Conservation (phyloP, 2,797 vertebrate species). For the Anguilla marmorata region DNA sequence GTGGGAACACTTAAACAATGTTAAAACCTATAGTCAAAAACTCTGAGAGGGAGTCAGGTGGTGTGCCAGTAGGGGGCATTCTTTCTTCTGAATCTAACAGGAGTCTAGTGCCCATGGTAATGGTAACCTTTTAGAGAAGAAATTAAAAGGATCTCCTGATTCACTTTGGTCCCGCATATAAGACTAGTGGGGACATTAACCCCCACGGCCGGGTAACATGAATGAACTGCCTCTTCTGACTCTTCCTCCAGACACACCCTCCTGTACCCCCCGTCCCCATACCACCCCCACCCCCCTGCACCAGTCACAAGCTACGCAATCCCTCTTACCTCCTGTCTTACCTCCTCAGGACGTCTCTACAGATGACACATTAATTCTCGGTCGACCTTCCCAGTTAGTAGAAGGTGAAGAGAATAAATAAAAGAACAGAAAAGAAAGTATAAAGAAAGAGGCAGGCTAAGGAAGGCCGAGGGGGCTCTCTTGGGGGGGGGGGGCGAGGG, state of each 20-base stretch:
- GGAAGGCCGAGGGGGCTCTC: background rate
- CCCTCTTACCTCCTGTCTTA: background rate
- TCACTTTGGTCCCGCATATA: background rate
- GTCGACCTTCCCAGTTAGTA: background rate
- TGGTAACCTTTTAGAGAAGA: background rate
- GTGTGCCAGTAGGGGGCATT: background rate
- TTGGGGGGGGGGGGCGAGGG: background rate
- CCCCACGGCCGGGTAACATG: background rate
- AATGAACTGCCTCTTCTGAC: background rate
- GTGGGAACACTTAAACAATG: background rate
- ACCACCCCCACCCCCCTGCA: background rate
- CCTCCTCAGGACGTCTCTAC: background rate
- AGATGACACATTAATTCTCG: background rate
- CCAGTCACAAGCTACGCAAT: background rate
- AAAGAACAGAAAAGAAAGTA: background rate
- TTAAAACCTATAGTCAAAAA: background rate
- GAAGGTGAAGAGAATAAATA: background rate
- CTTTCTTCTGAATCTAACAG: background rate
- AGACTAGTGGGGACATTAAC: background rate
- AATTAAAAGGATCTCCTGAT: background rate
- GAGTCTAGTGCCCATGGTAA: background rate
- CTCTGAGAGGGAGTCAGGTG: background rate
- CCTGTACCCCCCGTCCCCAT: background rate
- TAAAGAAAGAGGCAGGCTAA: background rate
- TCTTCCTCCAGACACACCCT: background rate